Evolutionary conservation across 2,113 vertebrate genomes (phyloP).

Genomic region (Oophaga pumilio): DNA sequence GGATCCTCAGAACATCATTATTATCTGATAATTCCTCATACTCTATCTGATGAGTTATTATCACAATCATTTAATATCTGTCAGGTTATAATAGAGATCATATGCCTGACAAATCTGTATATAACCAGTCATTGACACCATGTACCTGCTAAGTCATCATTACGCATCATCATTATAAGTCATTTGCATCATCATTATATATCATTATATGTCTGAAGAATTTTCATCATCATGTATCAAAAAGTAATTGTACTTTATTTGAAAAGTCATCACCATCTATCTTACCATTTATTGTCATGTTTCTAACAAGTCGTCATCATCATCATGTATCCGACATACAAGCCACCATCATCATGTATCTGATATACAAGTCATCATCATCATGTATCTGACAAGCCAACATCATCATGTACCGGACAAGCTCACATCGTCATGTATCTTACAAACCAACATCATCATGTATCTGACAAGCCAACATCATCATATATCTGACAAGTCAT

Average conservation of each 20-base stretch:
- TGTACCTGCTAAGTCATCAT: too few relatives aligned
- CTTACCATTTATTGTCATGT: neutral
- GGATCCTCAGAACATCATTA: neutral
- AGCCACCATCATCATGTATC: neutral
- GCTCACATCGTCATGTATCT: neutral
- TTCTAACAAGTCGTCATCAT: neutral
- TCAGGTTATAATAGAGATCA: too few relatives aligned
- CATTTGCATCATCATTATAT: too few relatives aligned
- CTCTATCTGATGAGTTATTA: too few relatives aligned
- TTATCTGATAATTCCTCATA: neutral
- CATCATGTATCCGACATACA: neutral
- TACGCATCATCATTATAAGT: too few relatives aligned
- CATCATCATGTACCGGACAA: neutral
- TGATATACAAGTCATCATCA: neutral
- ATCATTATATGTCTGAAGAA: too few relatives aligned
- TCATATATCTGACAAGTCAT: neutral
- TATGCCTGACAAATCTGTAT: too few relatives aligned
- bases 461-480: neutral
- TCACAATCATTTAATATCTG: too few relatives aligned
- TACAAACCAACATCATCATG: neutral
- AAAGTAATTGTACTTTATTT: neutral
- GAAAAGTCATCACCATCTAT: neutral
- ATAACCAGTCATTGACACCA: too few relatives aligned
- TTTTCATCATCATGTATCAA: too few relatives aligned
- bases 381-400: neutral